Conservation (phyloP, 2,888 invertebrate species). For the Hyposoter dolosus region DNA sequence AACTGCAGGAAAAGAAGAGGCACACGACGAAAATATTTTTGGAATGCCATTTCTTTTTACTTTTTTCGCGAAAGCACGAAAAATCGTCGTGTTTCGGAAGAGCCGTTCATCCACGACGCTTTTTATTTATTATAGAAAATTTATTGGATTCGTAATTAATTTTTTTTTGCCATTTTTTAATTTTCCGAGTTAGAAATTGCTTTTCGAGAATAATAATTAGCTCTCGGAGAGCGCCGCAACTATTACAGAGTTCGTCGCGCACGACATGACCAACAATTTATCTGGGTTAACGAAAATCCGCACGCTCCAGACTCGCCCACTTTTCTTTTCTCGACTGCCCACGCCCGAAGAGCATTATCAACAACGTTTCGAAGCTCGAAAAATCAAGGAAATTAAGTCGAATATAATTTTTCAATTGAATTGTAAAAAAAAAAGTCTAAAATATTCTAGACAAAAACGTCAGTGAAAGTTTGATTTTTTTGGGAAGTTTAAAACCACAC, state of each 20-base stretch:
- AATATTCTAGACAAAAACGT: not conserved
- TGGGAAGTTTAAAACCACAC: too few relatives aligned
- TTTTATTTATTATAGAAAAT: not conserved
- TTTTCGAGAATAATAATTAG: not conserved
- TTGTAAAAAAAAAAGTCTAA: not conserved
- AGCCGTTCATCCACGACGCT: too few relatives aligned
- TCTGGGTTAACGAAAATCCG: conserved; percentile 58
- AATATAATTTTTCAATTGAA: not conserved
- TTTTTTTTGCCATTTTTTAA: not conserved
- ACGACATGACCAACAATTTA: not conserved
- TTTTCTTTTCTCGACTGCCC: conserved; percentile 1
- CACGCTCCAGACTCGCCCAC: conserved; percentile 39
- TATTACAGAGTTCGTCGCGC: not conserved
- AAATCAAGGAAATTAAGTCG: not conserved
- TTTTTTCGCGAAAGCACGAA: conserved; percentile 11
- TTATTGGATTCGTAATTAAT: not conserved
- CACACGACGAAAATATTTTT: not conserved
- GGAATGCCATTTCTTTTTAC: conserved; percentile 17
- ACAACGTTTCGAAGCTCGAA: not conserved
- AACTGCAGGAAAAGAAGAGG: conserved; percentile 31
- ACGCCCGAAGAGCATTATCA: not conserved
- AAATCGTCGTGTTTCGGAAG: too few relatives aligned
- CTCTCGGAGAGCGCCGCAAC: not conserved
- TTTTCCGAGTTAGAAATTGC: not conserved
- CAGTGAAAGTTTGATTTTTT: too few relatives aligned